Evolutionary conservation across 2,888 invertebrate genomes (phyloP), one percentile per base, ranked within the genome.

Genomic region (Autographa pulchrina): DNA sequence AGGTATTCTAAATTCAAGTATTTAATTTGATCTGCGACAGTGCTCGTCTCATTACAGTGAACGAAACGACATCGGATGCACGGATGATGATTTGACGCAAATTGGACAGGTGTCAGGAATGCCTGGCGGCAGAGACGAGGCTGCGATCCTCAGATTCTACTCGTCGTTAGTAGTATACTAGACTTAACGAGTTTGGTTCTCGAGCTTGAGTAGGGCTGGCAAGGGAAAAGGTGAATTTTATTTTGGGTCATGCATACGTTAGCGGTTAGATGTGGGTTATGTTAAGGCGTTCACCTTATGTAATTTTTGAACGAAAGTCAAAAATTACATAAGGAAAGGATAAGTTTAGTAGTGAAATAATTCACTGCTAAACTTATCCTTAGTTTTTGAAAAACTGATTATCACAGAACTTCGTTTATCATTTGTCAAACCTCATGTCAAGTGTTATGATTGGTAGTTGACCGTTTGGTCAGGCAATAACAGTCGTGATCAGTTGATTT

Each of bases 81-180:
- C 75, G 83, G 80, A 83, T 85, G 87, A 88, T 82, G 87, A 86
- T 87, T 85, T 90, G 92, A 92, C 92, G 91, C 92, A 93, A 93
- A 93, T 93, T 93, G 92, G 93, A 92, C 93, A 92, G 92, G 91
- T 92, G 92, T 90, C 92, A 85, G 85, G 85, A 77, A 77, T 77
- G 76, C 75, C 54, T 65, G 77, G 67, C 65, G 75, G 67, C 61
- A 68, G 78, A 74, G 77, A 74, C 80, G 84, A 81, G 78, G 76
- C 81, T 83, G 83, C 78, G 85, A 83, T 85, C 84, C 80, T 82
- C 75, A 82, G 85, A 83, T 86, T 85, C 87, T 81, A 81, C 86
- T 85, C 85, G 84, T 89, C 90, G 89, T 88, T 89, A 89, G 87
- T 90, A 88, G 85, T 86, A 86, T 87, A 87, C 91, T 90, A 89